Percentiles rank a stretch among this genome's conserved stretches.
These are phyloP conservation scores for Montifringilla adamsi DNA, from an alignment of 2,113 vertebrate species.

Conservation along the genomic window DNA sequence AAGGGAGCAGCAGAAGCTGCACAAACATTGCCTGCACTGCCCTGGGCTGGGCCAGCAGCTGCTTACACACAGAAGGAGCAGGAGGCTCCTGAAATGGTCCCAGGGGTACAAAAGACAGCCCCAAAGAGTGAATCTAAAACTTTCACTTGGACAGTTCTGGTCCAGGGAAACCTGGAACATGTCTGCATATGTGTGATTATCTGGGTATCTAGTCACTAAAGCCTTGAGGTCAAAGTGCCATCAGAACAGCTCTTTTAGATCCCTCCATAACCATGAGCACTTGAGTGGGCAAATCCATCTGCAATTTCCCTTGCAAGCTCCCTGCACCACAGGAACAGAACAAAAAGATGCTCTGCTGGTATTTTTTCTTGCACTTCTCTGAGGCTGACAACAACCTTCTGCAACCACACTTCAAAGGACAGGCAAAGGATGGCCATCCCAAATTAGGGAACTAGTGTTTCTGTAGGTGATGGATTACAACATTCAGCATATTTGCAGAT, in stretches of 20 bases:
- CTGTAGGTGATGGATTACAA: background rate
- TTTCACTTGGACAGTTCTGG: background rate
- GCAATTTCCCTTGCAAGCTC: background rate
- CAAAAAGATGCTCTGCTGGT: background rate
- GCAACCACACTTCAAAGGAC: background rate
- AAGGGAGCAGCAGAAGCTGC: slow-evolving; percentile 27
- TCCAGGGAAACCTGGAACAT: background rate
- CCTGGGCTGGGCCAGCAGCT: background rate
- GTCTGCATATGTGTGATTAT: background rate
- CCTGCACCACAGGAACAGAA: background rate
- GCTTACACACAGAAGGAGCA: background rate
- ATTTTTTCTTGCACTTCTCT: background rate
- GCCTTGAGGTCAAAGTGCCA: background rate
- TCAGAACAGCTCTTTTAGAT: background rate
- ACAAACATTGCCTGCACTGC: background rate
- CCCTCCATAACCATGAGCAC: rapidly evolving
- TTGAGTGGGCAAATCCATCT: background rate
- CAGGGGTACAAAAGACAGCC: background rate
- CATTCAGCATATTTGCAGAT: background rate
- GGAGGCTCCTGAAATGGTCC: background rate
- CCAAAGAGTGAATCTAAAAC: background rate
- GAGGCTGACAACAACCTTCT: background rate
- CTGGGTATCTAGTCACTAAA: background rate
- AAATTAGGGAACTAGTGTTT: background rate
- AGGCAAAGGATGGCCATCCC: background rate